These are phyloP conservation scores for Paradoxurus hermaphroditus DNA, from an alignment of 2,113 vertebrate species.

Conservation along the genomic window DNA sequence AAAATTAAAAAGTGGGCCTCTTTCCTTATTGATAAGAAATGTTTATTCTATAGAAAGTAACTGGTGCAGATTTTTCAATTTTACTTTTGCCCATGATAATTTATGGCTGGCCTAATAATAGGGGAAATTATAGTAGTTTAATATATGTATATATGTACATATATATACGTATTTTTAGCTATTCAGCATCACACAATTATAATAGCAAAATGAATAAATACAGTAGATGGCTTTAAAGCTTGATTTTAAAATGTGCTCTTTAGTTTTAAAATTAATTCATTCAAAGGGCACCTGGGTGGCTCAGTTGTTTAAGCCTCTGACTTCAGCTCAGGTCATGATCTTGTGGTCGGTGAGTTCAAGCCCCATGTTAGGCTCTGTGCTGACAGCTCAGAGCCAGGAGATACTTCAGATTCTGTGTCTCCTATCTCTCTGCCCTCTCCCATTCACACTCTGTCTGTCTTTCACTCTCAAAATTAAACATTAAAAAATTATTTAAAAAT, in stretches of 20 bases:
- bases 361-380: no score
- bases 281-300: no score
- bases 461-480: no score
- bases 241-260: neutral
- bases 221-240: neutral
- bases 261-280: neutral
- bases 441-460: no score
- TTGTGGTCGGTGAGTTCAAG: no score
- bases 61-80: neutral
- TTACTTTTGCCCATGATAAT: neutral
- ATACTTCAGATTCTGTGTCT: no score
- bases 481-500: no score
- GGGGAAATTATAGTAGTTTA: neutral
- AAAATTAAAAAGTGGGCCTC: neutral
- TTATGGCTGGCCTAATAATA: neutral
- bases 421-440: no score
- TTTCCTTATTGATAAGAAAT: neutral
- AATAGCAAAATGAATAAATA: slow-evolving; percentile 6
- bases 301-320: no score
- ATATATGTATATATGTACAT: no score
- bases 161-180: neutral
- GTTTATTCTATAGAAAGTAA: neutral
- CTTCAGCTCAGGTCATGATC: no score
- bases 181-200: neutral
- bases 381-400: no score